These are phyloP conservation scores for Euplagia quadripunctaria DNA, from an alignment of 2,888 invertebrate species.

Conservation along the genomic window DNA sequence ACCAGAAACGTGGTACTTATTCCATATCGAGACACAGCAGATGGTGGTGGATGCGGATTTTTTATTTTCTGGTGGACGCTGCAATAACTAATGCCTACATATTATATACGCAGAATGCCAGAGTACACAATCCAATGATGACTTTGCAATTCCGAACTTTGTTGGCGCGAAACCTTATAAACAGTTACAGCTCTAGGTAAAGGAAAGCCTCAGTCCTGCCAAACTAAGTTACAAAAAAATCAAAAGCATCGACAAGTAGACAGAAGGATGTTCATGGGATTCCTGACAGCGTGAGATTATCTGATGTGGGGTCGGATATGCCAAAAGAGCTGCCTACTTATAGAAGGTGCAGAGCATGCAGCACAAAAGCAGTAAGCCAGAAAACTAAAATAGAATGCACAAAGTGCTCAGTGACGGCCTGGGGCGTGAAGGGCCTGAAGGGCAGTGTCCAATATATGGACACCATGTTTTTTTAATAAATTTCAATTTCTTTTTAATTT, in stretches of 20 bases:
- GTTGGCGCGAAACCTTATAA: conserved; percentile 17
- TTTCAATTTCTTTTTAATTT: no score
- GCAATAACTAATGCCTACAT: conserved; percentile 19
- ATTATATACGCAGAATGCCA: conserved; percentile 10
- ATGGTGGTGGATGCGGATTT: conserved; percentile 23
- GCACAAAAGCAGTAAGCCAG: conserved; percentile 29
- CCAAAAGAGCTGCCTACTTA: conserved; percentile 34
- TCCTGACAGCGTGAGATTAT: conserved; percentile 26
- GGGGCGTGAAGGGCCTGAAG: not conserved
- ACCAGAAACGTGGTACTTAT: conserved; percentile 18
- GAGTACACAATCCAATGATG: conserved; percentile 21
- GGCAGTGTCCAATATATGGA: conserved; percentile 17
- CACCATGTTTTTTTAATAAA: conserved; percentile 9
- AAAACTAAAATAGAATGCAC: conserved; percentile 30
- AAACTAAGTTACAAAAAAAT: conserved; percentile 26
- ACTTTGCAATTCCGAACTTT: conserved; percentile 14
- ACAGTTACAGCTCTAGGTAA: conserved; percentile 28
- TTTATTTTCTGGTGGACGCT: conserved; percentile 21
- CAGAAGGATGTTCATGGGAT: conserved; percentile 35
- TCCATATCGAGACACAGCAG: conserved; percentile 12
- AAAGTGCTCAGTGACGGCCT: conserved; percentile 16
- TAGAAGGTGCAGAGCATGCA: conserved; percentile 34
- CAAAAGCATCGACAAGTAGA: conserved; percentile 27
- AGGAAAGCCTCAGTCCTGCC: conserved; percentile 23
- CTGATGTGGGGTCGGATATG: conserved; percentile 29